Base-by-base conservation (phyloP, 2,888 invertebrate species). In the Platyscelio sp. region DNA sequence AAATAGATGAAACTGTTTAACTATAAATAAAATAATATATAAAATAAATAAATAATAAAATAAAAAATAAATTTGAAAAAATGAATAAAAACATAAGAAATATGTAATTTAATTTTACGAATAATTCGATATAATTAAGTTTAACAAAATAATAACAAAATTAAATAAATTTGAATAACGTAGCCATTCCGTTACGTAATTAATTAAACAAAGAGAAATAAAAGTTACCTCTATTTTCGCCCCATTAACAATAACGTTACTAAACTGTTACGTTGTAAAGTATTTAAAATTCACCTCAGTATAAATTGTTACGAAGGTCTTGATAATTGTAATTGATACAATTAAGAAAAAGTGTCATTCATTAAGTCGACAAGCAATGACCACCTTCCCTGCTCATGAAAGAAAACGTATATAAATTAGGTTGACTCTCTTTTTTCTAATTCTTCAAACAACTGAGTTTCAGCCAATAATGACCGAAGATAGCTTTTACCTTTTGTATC, bases 381-480 rank as follows among this genome's bases (percentile, higher is more conserved):
- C 86, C 88, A 87, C 88, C 88, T 91, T 90, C 91, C 90, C 89
- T 89, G 90, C 89, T 91, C 86, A 87, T 88, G 88, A 90, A 88
- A 89, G 88, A 91, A 90, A 91, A 91, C 89, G 86, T n/a, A n/a
- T n/a, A n/a, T 88, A 90, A 91, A 91, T 90, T 90, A 91, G 90
- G 92, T 91, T 91, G 88, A 89, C 89, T 92, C 91, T 91, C 71
- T 78, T 92, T 91, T 90, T 92, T 90, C 89, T 29, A 70, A 63
- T 88, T 88, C 88, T 86, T 18, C 0, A 67, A 65, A 88, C 87
- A 90, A 90, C 89, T 88, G 88, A 88, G 87, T 89, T 89, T 88
- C 88, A 90, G 87, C 92, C 92, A 92, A 83, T 83, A 72, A 91
- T 92, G 90, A 90, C 90, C 91, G 90, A 89, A 40, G 43, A 63